Evolutionary conservation across 2,797 vertebrate genomes (phyloP), one percentile per base, ranked within the genome.

Genomic region (Coendou prehensilis): DNA sequence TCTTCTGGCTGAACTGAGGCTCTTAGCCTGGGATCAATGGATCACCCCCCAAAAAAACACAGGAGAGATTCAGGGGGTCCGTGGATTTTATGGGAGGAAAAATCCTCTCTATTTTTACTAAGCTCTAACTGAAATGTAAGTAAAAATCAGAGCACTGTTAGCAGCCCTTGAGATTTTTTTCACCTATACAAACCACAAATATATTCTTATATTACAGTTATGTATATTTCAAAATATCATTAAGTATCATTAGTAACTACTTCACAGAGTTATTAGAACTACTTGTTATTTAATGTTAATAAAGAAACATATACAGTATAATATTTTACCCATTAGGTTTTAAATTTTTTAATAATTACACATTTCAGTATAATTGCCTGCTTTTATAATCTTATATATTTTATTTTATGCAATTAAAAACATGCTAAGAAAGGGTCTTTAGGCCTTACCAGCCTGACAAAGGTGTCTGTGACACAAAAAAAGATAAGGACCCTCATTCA

Each of bases 401-500:
- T 83, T 93, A 63, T 96, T 96, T 92, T 87, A 95, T 28, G n/a
- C 28, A 73, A 75, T 92, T 93, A 69, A 78, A 84, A 95, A 91
- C 28, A 54, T 80, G 41, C 33, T 91, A 41, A 91, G 14, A 52
- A 96, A 79, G 37, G 30, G 86, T 81, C 33, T 76, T 57, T 41
- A 87, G 67, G 76, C 28, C 5, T 91, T 41, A n/a, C 47, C 23
- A 64, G n/a, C 56, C 26, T 67, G 23, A 30, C 41, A 64, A 56
- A 71, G 11, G 1, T 89, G 17, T 79, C 59, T 90, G 15, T 30
- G 63, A 83, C 76, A 81, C 47, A 75, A 61, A 86, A 81, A 91
- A 50, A 47, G 28, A 76, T 71, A 84, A 85, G 37, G 83, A 56
- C 14, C 4, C 22, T 84, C 8, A n/a, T 6, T 94, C 57, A 71